Conservation (phyloP, 37 sponge, comb jelly and placozoan genomes). For the Eunapius fragilis region DNA sequence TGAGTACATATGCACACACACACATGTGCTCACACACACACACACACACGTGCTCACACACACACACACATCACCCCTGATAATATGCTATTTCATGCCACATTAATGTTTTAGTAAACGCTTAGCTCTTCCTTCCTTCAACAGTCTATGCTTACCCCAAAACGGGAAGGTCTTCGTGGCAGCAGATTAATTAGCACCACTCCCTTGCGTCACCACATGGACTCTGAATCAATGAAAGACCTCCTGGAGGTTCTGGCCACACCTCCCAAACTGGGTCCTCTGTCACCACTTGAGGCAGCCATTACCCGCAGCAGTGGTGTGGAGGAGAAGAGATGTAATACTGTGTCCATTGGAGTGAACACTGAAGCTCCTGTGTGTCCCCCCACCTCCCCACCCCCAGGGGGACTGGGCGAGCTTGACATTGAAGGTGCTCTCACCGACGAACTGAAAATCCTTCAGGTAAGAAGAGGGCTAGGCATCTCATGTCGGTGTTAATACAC, state of each 20-base stretch:
- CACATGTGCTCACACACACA: not conserved
- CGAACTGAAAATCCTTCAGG: slow-evolving; percentile 65
- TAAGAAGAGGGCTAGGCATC: not conserved
- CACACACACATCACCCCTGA: not conserved
- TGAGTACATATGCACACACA: slow-evolving; percentile 8
- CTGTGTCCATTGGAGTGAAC: slow-evolving; percentile 41
- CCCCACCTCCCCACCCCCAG: not conserved
- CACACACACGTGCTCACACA: not conserved
- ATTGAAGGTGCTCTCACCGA: slow-evolving; percentile 73
- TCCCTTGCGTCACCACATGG: slow-evolving; percentile 17
- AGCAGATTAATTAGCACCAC: slow-evolving; percentile 19
- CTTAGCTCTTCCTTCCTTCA: not conserved
- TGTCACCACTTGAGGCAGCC: not conserved
- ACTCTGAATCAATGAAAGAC: slow-evolving; percentile 40
- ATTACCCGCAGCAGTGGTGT: not conserved
- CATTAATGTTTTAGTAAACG: no score
- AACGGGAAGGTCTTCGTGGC: slow-evolving; percentile 3
- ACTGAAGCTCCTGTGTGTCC: slow-evolving; percentile 10
- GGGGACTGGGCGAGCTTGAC: slow-evolving; percentile 31
- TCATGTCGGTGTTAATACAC: no score
- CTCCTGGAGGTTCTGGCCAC: slow-evolving; percentile 1
- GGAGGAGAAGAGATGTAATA: not conserved
- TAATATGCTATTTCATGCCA: no score
- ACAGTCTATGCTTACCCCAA: slow-evolving; percentile 70
- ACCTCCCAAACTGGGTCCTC: not conserved